These are phyloP conservation scores for Leptinotarsa haldemani DNA, from an alignment of 2,888 invertebrate species.

Conservation along the genomic window DNA sequence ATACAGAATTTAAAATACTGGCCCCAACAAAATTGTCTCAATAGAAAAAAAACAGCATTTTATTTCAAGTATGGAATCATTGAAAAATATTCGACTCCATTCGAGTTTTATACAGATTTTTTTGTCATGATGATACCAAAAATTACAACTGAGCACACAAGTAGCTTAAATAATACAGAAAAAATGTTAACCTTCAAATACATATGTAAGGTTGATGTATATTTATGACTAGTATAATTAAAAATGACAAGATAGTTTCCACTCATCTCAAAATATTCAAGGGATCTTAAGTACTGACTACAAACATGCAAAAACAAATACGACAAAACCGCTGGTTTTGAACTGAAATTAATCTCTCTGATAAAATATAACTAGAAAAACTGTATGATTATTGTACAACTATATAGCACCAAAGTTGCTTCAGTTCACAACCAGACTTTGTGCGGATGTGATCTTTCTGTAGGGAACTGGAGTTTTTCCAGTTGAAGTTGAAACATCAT, in stretches of 20 bases:
- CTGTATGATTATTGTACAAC: too few relatives aligned
- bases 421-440: too few relatives aligned
- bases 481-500: too few relatives aligned
- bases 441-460: too few relatives aligned
- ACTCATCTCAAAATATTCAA: not conserved
- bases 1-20: not conserved
- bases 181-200: not conserved
- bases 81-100: not conserved
- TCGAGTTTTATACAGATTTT: not conserved
- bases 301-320: not conserved
- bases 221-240: slow-evolving; percentile 10
- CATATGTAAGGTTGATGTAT: not conserved
- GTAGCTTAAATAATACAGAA: slow-evolving; percentile 3
- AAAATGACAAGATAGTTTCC: slow-evolving; percentile 1
- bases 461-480: too few relatives aligned
- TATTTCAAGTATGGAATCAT: not conserved
- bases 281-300: not conserved
- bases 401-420: too few relatives aligned
- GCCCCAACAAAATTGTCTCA: not conserved
- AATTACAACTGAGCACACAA: not conserved
- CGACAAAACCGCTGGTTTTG: not conserved
- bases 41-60: not conserved
- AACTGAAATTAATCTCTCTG: not conserved
- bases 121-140: not conserved
- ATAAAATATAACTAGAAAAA: not conserved